Evolutionary conservation across 2,888 invertebrate genomes (phyloP).

Genomic region (Erynnis tages): DNA sequence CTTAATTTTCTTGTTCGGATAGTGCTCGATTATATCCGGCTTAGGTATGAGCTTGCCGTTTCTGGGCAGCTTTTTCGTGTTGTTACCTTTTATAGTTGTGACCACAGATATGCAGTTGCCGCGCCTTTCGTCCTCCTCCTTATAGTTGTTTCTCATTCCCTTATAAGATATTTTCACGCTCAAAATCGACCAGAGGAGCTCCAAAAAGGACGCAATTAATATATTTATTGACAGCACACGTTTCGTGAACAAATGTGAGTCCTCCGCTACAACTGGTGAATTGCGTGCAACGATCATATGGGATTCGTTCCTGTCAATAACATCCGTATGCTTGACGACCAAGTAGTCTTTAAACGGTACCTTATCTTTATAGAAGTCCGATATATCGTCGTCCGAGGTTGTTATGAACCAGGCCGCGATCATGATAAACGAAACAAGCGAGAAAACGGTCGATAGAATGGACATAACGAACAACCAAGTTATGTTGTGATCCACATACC

Average conservation of each 20-base stretch:
- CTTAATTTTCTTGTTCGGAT: conserved; percentile 77
- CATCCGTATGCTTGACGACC: conserved; percentile 60
- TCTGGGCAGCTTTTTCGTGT: conserved; percentile 58
- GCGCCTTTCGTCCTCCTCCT: conserved; percentile 75
- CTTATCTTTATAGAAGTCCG: conserved; percentile 68
- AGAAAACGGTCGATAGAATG: conserved; percentile 74
- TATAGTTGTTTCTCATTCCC: conserved; percentile 83
- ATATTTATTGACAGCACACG: conserved; percentile 81
- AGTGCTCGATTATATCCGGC: conserved; percentile 78
- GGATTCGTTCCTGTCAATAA: conserved; percentile 60
- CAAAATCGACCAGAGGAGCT: conserved; percentile 82
- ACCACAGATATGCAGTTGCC: conserved; percentile 78
- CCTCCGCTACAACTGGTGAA: conserved; percentile 40
- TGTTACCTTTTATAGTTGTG: conserved; percentile 80
- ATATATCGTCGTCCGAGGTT: conserved; percentile 57
- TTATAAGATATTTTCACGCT: conserved; percentile 81
- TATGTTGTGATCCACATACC: conserved; percentile 86
- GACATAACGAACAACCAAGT: conserved; percentile 82
- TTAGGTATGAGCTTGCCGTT: conserved; percentile 69
- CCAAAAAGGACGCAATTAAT: conserved; percentile 80
- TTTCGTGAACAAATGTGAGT: conserved; percentile 61
- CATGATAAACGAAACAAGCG: conserved; percentile 66
- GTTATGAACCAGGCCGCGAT: conserved; percentile 67
- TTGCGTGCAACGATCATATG: conserved; percentile 62
- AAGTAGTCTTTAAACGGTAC: conserved; percentile 62